Conservation (phyloP, 53 echinoderm and acorn worm species). For the Apostichopus leukothele region DNA sequence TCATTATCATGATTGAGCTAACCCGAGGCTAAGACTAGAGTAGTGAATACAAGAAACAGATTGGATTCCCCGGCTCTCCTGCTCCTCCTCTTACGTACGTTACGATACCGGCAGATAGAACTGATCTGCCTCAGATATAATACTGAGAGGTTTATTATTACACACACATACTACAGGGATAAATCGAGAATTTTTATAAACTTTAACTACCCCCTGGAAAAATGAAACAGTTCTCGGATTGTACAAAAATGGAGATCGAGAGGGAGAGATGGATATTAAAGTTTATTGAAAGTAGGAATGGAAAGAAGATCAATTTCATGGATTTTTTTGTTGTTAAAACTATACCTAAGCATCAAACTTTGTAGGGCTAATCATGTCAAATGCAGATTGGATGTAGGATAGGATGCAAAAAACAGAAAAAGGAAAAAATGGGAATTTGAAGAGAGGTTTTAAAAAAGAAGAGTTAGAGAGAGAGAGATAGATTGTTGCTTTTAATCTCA, state of each 20-base stretch:
- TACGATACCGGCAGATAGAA: background rate
- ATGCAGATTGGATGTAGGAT: background rate
- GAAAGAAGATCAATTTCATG: slow-evolving; percentile 28
- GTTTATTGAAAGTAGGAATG: slow-evolving; percentile 35
- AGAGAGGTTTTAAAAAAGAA: too few relatives aligned
- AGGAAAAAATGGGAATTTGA: background rate
- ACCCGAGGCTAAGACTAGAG: background rate
- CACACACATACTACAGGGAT: background rate
- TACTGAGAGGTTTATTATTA: background rate
- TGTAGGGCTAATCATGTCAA: background rate
- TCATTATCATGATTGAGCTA: slow-evolving; percentile 35
- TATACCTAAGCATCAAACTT: background rate
- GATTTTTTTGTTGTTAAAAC: background rate
- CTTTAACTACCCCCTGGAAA: slow-evolving; percentile 9
- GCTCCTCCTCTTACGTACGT: background rate
- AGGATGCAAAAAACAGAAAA: background rate
- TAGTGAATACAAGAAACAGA: background rate
- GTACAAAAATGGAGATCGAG: background rate
- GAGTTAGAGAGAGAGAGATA: background rate
- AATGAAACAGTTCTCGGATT: background rate
- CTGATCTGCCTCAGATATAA: background rate
- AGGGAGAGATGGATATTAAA: background rate
- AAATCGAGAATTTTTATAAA: background rate
- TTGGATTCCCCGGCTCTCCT: background rate
- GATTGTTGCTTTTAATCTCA: background rate